phyloP scores from a whole-genome alignment of 2,797 vertebrate species.

The Enoplosus armatus region DNA sequence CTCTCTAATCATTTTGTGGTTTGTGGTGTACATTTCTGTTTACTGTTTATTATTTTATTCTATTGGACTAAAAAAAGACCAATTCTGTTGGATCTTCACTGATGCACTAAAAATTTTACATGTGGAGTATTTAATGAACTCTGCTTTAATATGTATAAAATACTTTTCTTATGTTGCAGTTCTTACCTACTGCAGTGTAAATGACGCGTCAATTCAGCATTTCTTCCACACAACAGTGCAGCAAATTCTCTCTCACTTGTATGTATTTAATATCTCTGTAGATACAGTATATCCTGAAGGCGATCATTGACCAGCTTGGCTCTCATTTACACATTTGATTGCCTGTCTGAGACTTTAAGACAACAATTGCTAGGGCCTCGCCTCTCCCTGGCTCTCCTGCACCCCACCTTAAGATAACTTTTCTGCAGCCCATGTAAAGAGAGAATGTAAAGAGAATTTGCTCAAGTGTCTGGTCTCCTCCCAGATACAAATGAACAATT shows the following conservation, averaged over 20 bases:
- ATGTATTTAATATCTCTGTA: constrained; percentile 39
- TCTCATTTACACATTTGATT: constrained; percentile 80
- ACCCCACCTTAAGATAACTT: constrained; percentile 65
- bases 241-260: constrained; percentile 11
- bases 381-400: constrained; percentile 40
- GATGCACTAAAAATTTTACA: not conserved
- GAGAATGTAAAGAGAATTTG: constrained; percentile 80
- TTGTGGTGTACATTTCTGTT: not conserved
- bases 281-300: constrained; percentile 70
- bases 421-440: constrained; percentile 51
- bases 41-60: not conserved
- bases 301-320: constrained; percentile 69
- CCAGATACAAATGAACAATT: constrained; percentile 87
- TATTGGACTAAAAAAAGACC: not conserved
- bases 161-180: not conserved
- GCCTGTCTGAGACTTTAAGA: constrained; percentile 76
- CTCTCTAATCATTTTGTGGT: not conserved
- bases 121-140: not conserved
- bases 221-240: not conserved
- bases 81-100: not conserved
- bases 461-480: constrained; percentile 84
- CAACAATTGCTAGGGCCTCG: constrained; percentile 15
- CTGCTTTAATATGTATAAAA: not conserved
- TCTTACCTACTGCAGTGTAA: not conserved
- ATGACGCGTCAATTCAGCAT: constrained; percentile 14